These are phyloP conservation scores for Regulus satrapa DNA, from an alignment of 2,113 vertebrate genomes.

Conservation along the genomic window DNA sequence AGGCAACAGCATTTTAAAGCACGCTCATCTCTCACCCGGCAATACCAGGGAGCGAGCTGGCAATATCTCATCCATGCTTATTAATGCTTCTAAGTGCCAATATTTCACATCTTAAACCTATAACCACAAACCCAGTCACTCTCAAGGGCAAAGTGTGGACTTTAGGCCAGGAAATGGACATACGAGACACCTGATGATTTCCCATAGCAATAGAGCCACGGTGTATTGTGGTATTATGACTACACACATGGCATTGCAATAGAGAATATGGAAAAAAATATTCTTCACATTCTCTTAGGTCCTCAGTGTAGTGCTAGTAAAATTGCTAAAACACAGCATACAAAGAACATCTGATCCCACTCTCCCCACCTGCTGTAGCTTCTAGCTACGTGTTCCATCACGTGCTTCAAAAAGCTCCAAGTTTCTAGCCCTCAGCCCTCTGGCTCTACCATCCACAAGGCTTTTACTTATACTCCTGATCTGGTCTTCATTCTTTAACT, in stretches of 20 bases:
- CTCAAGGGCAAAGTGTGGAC: neutral
- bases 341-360: neutral
- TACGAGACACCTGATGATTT: neutral
- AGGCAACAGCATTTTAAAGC: neutral
- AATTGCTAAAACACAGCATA: neutral
- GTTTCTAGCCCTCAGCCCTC: neutral
- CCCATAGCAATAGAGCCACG: neutral
- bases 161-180: neutral
- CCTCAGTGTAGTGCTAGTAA: neutral
- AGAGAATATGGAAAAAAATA: neutral
- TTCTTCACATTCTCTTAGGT: neutral
- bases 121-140: neutral
- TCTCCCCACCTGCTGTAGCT: neutral
- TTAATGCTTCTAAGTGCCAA: neutral
- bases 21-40: neutral
- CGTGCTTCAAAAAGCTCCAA: neutral
- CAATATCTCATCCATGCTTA: neutral
- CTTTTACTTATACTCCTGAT: neutral
- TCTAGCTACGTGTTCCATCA: neutral
- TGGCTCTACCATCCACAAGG: neutral
- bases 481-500: neutral
- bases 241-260: rapidly evolving
- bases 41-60: neutral
- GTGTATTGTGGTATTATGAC: neutral
- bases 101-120: neutral